phyloP scores from a whole-genome alignment of 2,888 invertebrate genomes.

The Philonicus albiceps region DNA sequence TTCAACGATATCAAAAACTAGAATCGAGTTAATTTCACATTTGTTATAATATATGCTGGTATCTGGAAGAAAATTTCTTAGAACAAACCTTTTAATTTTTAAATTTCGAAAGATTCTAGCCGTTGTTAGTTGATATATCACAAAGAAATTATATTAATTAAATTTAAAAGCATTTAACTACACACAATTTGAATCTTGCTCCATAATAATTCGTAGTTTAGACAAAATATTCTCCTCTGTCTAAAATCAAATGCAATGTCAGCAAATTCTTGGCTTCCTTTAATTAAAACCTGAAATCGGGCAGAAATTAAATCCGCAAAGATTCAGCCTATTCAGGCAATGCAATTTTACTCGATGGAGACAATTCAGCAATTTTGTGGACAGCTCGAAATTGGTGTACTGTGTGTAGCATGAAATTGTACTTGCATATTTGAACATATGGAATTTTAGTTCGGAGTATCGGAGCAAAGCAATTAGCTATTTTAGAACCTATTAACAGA shows the following conservation, averaged over 20 bases:
- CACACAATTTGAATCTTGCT: background rate
- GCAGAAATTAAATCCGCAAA: background rate
- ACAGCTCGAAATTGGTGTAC: background rate
- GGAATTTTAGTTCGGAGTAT: background rate
- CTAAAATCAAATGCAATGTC: background rate
- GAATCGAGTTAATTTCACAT: too few relatives aligned
- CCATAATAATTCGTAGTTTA: background rate
- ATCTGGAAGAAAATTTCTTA: too few relatives aligned
- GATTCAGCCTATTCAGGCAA: background rate
- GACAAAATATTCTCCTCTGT: too few relatives aligned
- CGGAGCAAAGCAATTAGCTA: too few relatives aligned
- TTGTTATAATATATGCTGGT: too few relatives aligned
- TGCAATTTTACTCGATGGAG: background rate
- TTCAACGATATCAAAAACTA: too few relatives aligned
- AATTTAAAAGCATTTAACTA: background rate
- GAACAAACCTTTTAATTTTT: background rate
- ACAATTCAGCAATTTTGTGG: background rate
- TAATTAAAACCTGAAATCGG: background rate
- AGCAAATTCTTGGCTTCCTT: background rate
- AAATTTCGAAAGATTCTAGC: background rate
- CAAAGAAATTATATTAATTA: background rate
- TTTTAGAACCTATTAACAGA: background rate
- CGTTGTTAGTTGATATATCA: background rate
- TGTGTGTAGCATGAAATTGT: background rate
- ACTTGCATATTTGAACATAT: background rate